Evolutionary conservation across 1,140 invertebrate genomes (phyloP).

Genomic region (Watersipora subatra): DNA sequence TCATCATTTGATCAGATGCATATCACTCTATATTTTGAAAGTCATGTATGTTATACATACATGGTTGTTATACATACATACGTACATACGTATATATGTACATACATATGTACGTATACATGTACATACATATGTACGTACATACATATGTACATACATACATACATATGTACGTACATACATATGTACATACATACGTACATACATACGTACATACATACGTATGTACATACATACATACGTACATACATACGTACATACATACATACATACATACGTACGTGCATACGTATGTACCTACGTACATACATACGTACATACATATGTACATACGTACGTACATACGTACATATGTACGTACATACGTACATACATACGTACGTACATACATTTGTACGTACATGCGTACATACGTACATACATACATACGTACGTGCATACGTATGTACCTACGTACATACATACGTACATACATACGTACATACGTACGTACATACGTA

Average conservation of each 20-base stretch:
- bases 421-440: too few species aligned
- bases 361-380: too few species aligned
- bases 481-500: too few species aligned
- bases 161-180: neutral
- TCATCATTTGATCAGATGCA: too few species aligned
- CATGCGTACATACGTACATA: too few species aligned
- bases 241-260: neutral
- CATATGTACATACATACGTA: slow-evolving; percentile 1
- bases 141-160: neutral
- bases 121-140: neutral
- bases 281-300: neutral
- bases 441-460: too few species aligned
- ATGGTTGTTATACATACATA: neutral
- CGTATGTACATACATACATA: neutral
- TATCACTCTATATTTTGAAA: too few species aligned
- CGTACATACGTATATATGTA: neutral
- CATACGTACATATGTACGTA: too few species aligned
- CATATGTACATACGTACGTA: too few species aligned
- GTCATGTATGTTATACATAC: too few species aligned
- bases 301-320: neutral
- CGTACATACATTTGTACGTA: too few species aligned
- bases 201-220: neutral
- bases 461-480: too few species aligned
- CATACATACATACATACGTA: neutral
- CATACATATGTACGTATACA: neutral